Evolutionary conservation across 2,888 invertebrate species (phyloP), one percentile per base, ranked within the genome.

Genomic region (Melieria omissa): DNA sequence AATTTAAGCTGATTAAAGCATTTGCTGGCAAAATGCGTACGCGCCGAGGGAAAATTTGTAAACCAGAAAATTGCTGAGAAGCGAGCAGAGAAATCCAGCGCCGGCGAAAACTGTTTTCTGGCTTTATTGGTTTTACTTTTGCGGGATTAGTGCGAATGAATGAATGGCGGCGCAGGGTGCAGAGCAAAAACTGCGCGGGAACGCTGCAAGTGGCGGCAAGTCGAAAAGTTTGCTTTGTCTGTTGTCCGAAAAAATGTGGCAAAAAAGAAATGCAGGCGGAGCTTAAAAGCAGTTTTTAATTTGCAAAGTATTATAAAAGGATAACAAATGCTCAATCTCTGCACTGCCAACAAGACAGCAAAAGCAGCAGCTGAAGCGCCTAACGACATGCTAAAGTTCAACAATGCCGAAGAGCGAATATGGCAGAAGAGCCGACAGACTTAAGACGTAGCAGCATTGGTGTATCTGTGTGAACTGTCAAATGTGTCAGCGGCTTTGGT

Each of bases 1-100:
- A 84, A 81, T 81, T 83, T 84, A 83, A 83, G 83, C 83, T 83
- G 83, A 83, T 83, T 83, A 84, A 83, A 83, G 84, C 41, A 67
- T 67, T 71, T 71, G 52, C 47, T 12, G 62, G 46, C 42, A 69
- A 65, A 65, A 63, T 67, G 49, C 66, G 55, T 63, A 71, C 79
- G 81, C 77, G 80, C 80, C 72, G 9, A 10, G 44, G 54, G 29
- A 9, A 14, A 41, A 62, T 44, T 5, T 44, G 44, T n/a, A 12
- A 62, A 55, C 4, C 14, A 49, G 14, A 64, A 41, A 46, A 62
- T 41, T 47, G 9, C n/a, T 12, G 29, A 70, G 46, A 63, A 14
- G 6, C n/a, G 9, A 47, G 57, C 55, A 55, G 12, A 62, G 54
- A 29, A 41, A 61, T 44, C 14, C 44, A 63, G 52, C 42, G 42